A percentile compares a stretch with the other conserved stretches of the same genome.
These are phyloP conservation scores for Latrodectus geometricus DNA, from an alignment of 1,140 invertebrate species.

Conservation along the genomic window DNA sequence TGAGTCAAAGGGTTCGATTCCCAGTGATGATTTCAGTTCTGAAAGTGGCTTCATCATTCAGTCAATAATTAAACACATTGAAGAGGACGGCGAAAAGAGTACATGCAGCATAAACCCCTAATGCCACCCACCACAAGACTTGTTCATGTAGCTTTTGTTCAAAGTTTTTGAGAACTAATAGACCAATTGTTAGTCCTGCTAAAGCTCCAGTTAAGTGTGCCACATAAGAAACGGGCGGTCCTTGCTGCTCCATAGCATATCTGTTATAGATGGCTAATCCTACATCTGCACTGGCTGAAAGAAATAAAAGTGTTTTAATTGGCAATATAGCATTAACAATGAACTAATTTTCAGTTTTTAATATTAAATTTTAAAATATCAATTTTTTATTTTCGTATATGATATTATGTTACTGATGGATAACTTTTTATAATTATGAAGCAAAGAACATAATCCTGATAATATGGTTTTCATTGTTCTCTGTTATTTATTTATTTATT, in stretches of 20 bases:
- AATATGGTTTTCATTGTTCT: too few relatives aligned
- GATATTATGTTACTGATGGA: too few relatives aligned
- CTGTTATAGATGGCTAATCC: slow-evolving; percentile 85
- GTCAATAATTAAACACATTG: slow-evolving; percentile 76
- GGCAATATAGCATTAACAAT: too few relatives aligned
- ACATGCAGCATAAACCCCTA: slow-evolving; percentile 74
- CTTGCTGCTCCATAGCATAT: slow-evolving; percentile 73
- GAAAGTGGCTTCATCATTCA: slow-evolving; percentile 66
- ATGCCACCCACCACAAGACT: slow-evolving; percentile 83
- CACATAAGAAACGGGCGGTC: slow-evolving; percentile 80
- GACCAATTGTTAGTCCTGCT: slow-evolving; percentile 92
- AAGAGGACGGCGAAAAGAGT: slow-evolving; percentile 82
- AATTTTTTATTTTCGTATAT: too few relatives aligned
- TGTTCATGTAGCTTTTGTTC: slow-evolving; percentile 88
- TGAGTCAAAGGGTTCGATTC: slow-evolving; percentile 3
- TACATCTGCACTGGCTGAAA: slow-evolving; percentile 78
- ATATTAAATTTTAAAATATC: too few relatives aligned
- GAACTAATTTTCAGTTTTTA: too few relatives aligned
- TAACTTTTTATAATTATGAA: too few relatives aligned
- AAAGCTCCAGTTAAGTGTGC: slow-evolving; percentile 89
- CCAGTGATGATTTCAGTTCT: neutral
- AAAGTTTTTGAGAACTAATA: slow-evolving; percentile 89
- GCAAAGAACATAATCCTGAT: too few relatives aligned
- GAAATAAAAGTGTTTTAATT: slow-evolving; percentile 69
- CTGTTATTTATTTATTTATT: too few relatives aligned